Conservation (phyloP, 2,797 vertebrate genomes). For the Myotis findleyi region DNA sequence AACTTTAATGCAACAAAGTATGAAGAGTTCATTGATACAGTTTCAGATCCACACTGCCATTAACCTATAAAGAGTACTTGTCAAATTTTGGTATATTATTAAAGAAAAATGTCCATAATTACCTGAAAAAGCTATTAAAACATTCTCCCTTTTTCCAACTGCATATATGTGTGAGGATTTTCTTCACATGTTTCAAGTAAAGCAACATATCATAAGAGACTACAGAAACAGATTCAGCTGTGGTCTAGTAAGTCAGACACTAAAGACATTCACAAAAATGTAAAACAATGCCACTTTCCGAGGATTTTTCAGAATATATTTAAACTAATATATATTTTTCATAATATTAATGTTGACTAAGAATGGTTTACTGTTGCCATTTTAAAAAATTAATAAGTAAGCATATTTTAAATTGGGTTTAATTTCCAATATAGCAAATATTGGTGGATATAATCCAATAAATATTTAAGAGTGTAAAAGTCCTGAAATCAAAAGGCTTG, state of each 20-base stretch:
- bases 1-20: background rate
- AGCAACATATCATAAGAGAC: background rate
- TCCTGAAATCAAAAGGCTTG: background rate
- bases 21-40: background rate
- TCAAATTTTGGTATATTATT: background rate
- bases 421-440: slow-evolving; percentile 2
- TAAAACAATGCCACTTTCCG: background rate
- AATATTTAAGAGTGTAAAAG: background rate
- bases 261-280: background rate
- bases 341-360: background rate
- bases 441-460: background rate
- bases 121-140: background rate
- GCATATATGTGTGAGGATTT: background rate
- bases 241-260: background rate
- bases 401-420: background rate
- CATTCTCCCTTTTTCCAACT: background rate
- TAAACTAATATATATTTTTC: background rate
- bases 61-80: background rate
- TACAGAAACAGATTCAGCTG: background rate
- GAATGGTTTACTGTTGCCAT: background rate
- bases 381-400: slow-evolving; percentile 1
- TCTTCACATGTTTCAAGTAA: background rate
- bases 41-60: background rate
- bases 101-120: background rate
- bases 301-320: slow-evolving; percentile 12